Conservation (phyloP, 2,888 invertebrate species). For the Cataglyphis albicans region DNA sequence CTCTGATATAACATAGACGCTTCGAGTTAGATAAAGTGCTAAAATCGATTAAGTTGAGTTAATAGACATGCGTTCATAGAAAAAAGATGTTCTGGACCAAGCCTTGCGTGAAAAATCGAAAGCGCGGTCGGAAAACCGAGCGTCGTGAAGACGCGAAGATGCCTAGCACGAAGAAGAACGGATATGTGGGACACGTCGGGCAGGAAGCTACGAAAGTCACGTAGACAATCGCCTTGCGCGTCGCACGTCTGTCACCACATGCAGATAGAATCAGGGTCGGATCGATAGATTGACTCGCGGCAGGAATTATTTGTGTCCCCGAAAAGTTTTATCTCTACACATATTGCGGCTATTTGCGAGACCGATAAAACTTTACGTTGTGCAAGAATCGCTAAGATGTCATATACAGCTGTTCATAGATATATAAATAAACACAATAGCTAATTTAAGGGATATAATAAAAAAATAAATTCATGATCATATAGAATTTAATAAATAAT, state of each 20-base stretch:
- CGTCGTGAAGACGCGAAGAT: slow-evolving; percentile 30
- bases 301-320: slow-evolving; percentile 25
- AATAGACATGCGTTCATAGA: slow-evolving; percentile 16
- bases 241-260: slow-evolving; percentile 78
- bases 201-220: slow-evolving; percentile 81
- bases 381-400: slow-evolving; percentile 20
- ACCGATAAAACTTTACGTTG: slow-evolving; percentile 33
- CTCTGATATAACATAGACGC: background rate
- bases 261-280: slow-evolving; percentile 75
- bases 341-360: slow-evolving; percentile 28
- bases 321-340: slow-evolving; percentile 29
- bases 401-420: background rate
- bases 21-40: slow-evolving; percentile 3
- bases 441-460: background rate
- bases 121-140: slow-evolving; percentile 40
- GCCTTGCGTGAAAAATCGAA: background rate
- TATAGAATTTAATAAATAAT: background rate
- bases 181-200: slow-evolving; percentile 80
- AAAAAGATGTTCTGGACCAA: background rate
- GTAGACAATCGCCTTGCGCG: slow-evolving; percentile 82
- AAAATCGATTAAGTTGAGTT: background rate
- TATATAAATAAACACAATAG: background rate
- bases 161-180: slow-evolving; percentile 64
- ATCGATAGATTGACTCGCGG: slow-evolving; percentile 60
- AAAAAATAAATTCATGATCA: background rate